Evolutionary conservation across 2,888 invertebrate genomes (phyloP).

Genomic region (Phorcus lineatus): DNA sequence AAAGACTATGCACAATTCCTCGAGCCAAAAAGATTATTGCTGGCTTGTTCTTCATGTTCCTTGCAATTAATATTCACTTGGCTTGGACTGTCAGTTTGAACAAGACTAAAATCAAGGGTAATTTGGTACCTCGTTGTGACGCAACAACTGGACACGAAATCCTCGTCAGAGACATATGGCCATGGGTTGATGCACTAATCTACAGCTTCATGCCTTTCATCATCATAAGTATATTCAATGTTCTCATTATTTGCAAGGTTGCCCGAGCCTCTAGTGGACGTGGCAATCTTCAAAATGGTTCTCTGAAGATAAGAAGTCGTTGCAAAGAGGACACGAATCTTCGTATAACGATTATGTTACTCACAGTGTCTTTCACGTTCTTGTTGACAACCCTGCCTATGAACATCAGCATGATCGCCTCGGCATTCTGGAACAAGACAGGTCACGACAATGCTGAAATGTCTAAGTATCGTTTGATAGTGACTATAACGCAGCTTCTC

Average conservation of each 20-base stretch:
- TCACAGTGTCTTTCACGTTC: conserved; percentile 67
- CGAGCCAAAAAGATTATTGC: neutral
- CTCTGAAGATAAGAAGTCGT: neutral
- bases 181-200: conserved; percentile 70
- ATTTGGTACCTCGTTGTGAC: neutral
- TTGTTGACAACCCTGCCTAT: conserved; percentile 70
- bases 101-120: too few relatives aligned
- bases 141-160: neutral
- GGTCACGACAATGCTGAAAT: conserved; percentile 39
- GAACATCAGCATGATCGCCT: conserved; percentile 56
- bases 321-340: neutral
- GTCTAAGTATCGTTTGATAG: conserved; percentile 49
- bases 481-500: conserved; percentile 66
- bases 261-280: neutral
- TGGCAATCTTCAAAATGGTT: neutral
- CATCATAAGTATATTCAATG: conserved; percentile 59
- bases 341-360: neutral
- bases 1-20: neutral
- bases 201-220: conserved; percentile 71
- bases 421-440: conserved; percentile 46
- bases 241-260: conserved; percentile 47
- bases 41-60: neutral
- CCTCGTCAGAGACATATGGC: conserved; percentile 63
- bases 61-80: neutral
- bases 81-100: neutral